Evolutionary conservation across 2,888 invertebrate genomes (phyloP).

Genomic region (Prenolepis imparis): DNA sequence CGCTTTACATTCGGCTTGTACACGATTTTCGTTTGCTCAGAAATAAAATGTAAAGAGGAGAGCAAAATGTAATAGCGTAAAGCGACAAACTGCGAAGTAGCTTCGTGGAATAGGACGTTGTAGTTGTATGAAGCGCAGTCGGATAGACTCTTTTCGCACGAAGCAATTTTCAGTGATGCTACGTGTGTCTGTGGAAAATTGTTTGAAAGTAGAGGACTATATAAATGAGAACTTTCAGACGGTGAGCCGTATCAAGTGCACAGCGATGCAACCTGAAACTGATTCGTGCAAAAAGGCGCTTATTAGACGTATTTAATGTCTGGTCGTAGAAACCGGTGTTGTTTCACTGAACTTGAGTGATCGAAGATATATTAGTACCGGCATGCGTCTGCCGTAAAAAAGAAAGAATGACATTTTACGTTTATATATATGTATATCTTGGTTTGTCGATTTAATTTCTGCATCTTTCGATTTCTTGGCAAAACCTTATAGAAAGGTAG

Average conservation of each 20-base stretch:
- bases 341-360: conserved; percentile 25
- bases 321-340: conserved; percentile 21
- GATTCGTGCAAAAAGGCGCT: conserved; percentile 33
- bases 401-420: conserved; percentile 1
- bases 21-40: neutral
- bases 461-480: conserved; percentile 11
- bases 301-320: conserved; percentile 26
- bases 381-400: conserved; percentile 22
- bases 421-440: conserved; percentile 21
- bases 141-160: conserved; percentile 37
- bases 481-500: conserved; percentile 39
- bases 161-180: conserved; percentile 20
- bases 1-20: conserved; percentile 31
- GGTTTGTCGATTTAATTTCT: conserved; percentile 18
- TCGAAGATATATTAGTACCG: conserved; percentile 10
- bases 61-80: conserved; percentile 2
- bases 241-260: neutral
- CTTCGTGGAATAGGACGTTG: conserved; percentile 5
- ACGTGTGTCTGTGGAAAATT: conserved; percentile 14
- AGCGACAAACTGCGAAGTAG: conserved; percentile 25
- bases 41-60: neutral
- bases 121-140: conserved; percentile 36
- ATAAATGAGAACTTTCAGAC: conserved; percentile 40
- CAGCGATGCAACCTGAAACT: conserved; percentile 7
- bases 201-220: conserved; percentile 4